Evolutionary conservation across 2,797 vertebrate species (phyloP).

Genomic region (Danionella dracula): DNA sequence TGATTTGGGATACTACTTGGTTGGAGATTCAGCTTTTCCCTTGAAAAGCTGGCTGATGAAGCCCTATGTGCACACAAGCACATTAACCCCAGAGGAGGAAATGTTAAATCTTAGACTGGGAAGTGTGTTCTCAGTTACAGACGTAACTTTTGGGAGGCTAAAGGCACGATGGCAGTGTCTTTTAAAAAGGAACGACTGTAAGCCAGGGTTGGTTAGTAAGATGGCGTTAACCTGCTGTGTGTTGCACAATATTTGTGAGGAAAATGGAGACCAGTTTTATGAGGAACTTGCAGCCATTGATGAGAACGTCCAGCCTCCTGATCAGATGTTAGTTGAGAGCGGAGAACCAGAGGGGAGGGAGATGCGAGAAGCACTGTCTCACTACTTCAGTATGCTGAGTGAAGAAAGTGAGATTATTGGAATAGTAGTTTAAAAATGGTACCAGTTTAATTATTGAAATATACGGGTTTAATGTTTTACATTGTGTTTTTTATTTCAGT

Average conservation of each 20-base stretch:
- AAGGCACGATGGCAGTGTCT: conserved; percentile 70
- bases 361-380: too few relatives aligned
- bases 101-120: conserved; percentile 56
- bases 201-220: conserved; percentile 29
- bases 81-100: conserved; percentile 36
- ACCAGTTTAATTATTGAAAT: too few relatives aligned
- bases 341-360: too few relatives aligned
- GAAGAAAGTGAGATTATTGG: too few relatives aligned
- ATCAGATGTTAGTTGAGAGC: too few relatives aligned
- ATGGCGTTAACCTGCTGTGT: conserved; percentile 39
- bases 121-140: conserved; percentile 47
- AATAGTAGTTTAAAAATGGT: too few relatives aligned
- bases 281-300: too few relatives aligned
- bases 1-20: conserved; percentile 58
- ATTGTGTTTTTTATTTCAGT: too few relatives aligned
- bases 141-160: conserved; percentile 63
- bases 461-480: too few relatives aligned
- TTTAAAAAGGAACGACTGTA: conserved; percentile 50
- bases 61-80: conserved; percentile 47
- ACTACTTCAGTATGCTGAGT: too few relatives aligned
- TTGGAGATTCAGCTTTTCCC: conserved; percentile 67
- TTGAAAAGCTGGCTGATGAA: conserved; percentile 70
- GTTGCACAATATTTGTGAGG: conserved; percentile 43
- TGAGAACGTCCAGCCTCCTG: too few relatives aligned
- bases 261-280: conserved; percentile 9